Evolutionary conservation across 2,888 invertebrate genomes (phyloP).

Genomic region (Adineta ricciae): DNA sequence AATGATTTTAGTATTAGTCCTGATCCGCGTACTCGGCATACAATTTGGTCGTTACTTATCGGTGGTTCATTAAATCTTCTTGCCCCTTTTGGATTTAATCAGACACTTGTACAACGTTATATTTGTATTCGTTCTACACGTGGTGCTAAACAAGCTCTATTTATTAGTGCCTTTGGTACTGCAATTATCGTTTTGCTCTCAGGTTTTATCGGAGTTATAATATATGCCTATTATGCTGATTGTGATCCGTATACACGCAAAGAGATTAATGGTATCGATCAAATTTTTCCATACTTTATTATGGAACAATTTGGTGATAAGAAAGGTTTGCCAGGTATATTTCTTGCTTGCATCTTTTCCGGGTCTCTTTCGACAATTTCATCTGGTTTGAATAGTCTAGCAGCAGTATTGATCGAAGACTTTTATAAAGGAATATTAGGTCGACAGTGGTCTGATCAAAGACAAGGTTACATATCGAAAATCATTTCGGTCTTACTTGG

Average conservation of each 20-base stretch:
- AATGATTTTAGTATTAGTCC: constrained; percentile 52
- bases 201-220: constrained; percentile 26
- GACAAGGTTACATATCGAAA: background rate
- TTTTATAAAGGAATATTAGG: constrained; percentile 7
- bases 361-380: constrained; percentile 24
- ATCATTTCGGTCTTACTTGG: too few relatives aligned
- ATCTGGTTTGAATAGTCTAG: constrained; percentile 28
- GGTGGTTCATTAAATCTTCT: constrained; percentile 84
- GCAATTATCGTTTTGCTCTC: background rate
- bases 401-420: constrained; percentile 25
- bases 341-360: constrained; percentile 21
- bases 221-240: constrained; percentile 3
- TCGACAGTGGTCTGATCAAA: background rate
- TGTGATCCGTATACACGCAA: background rate
- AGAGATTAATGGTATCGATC: background rate
- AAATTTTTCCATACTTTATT: constrained; percentile 25
- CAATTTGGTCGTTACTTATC: constrained; percentile 70
- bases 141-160: constrained; percentile 55
- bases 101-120: constrained; percentile 83
- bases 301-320: background rate
- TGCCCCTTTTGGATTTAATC: constrained; percentile 81
- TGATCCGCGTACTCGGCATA: constrained; percentile 68
- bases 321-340: constrained; percentile 23
- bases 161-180: background rate
- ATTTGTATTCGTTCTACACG: constrained; percentile 69